phyloP scores from a whole-genome alignment of 2,113 vertebrate genomes.

The Sakesphorus luctuosus region DNA sequence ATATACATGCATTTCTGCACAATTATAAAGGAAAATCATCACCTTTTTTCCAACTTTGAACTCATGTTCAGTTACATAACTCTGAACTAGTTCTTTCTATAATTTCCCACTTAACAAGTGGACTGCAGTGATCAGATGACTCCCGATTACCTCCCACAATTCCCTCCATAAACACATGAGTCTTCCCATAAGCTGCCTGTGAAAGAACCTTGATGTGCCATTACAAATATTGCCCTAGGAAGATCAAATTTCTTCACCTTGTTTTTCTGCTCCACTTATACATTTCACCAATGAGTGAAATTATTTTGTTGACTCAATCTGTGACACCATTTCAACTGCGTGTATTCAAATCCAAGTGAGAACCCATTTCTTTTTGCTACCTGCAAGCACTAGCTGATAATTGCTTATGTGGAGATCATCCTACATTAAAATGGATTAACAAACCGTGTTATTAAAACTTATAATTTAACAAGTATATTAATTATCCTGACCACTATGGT shows the following conservation, averaged over 20 bases:
- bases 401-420: background rate
- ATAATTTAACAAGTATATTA: background rate
- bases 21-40: background rate
- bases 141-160: background rate
- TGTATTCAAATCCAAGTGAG: background rate
- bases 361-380: background rate
- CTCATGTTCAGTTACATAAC: background rate
- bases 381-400: background rate
- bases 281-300: background rate
- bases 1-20: background rate
- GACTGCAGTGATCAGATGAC: background rate
- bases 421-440: conserved; percentile 5
- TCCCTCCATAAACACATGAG: background rate
- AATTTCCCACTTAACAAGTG: background rate
- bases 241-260: background rate
- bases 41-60: background rate
- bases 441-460: conserved; percentile 18
- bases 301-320: background rate
- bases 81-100: background rate
- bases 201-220: background rate
- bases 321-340: background rate
- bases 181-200: background rate
- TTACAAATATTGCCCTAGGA: background rate
- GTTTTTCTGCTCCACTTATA: background rate
- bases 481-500: conserved; percentile 16